These are phyloP conservation scores for Papilio aristodemus DNA, from an alignment of 1,140 invertebrate species.

Conservation along the genomic window DNA sequence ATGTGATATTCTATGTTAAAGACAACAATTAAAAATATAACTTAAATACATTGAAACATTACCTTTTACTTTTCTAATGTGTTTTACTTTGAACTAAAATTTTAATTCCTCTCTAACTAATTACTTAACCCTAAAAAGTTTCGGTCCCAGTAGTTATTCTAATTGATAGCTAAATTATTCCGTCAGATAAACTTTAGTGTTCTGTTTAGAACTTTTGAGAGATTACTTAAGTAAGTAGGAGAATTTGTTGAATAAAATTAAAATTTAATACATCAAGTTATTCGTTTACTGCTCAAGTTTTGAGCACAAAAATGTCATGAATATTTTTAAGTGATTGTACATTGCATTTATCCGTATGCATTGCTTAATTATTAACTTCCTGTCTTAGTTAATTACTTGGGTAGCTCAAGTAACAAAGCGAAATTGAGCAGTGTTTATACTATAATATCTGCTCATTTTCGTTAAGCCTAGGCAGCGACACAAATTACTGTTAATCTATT, in stretches of 20 bases:
- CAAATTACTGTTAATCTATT: too few species aligned
- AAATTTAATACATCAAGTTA: not conserved
- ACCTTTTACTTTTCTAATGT: not conserved
- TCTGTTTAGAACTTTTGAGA: slow-evolving; percentile 3
- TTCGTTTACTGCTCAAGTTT: not conserved
- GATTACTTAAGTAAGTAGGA: slow-evolving; percentile 11
- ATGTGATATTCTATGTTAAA: too few species aligned
- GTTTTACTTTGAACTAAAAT: not conserved
- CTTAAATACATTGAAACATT: too few species aligned
- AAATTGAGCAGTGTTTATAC: too few species aligned
- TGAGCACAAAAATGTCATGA: not conserved
- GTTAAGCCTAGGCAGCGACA: too few species aligned
- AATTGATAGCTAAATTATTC: slow-evolving; percentile 18
- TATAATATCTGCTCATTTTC: too few species aligned
- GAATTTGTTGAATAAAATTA: not conserved
- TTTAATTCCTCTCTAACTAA: slow-evolving; percentile 6
- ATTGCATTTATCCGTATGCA: too few species aligned
- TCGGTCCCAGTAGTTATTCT: slow-evolving; percentile 14
- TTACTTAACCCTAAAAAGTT: slow-evolving; percentile 15
- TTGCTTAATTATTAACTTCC: too few species aligned
- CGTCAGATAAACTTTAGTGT: slow-evolving; percentile 12
- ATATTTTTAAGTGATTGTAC: not conserved
- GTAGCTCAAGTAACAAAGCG: too few species aligned
- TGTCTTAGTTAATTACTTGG: too few species aligned
- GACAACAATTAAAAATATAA: too few species aligned